Evolutionary conservation across 1,140 invertebrate genomes (phyloP).

Genomic region (Aphis craccivora): DNA sequence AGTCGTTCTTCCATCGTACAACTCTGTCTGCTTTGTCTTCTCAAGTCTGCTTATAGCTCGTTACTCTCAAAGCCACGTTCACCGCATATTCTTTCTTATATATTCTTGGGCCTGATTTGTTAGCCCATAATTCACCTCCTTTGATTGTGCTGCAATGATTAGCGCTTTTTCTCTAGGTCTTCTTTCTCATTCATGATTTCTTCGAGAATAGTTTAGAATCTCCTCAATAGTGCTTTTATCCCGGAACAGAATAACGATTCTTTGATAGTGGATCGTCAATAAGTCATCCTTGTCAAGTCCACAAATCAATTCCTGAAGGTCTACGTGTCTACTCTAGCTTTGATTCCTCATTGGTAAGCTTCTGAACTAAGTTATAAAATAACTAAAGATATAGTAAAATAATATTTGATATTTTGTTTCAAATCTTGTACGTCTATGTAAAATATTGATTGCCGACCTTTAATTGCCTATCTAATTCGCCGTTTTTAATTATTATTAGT

Average conservation of each 20-base stretch:
- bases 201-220: no score
- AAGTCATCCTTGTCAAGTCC: background rate
- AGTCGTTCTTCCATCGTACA: background rate
- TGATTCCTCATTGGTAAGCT: background rate
- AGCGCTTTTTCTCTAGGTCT: background rate
- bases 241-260: background rate
- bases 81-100: background rate
- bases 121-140: background rate
- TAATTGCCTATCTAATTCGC: background rate
- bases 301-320: background rate
- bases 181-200: background rate
- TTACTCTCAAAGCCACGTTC: background rate
- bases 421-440: background rate
- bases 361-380: background rate
- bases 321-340: background rate
- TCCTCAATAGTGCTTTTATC: background rate
- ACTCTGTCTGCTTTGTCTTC: background rate
- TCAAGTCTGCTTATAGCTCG: background rate
- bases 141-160: background rate
- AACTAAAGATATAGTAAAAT: background rate
- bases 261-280: background rate
- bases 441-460: background rate
- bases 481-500: background rate
- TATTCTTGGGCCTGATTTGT: background rate
- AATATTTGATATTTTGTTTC: background rate